Base-by-base conservation (phyloP, 2,888 invertebrate species). In the Brachypalpus laphriformis region DNA sequence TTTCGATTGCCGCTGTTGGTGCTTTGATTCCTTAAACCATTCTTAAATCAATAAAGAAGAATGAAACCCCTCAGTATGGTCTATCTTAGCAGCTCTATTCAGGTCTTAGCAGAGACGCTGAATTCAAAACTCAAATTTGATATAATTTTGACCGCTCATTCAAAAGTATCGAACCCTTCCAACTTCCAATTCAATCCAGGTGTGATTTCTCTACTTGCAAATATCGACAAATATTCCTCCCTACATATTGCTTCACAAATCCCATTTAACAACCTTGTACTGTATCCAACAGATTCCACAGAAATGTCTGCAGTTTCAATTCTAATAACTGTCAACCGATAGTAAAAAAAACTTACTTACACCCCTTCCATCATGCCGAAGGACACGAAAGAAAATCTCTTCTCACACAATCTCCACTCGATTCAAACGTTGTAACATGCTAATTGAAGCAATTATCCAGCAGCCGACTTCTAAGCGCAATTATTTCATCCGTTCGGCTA, bases 401-500 rank as follows among this genome's bases (percentile, higher is more conserved):
- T 47, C 8, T 14, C 28, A 45, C 28, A 45, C 7, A 45, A 22
- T 16, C 47, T 49, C 40, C 31, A 47, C 6, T 49, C 5, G 22
- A 45, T 18, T 18, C 14, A 40, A 14, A 56, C n/a, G n/a, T 31
- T 45, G 34, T 28, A 18, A 11, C 42, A 70, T 45, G 37, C 16
- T 63, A 63, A 70, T 71, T 78, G 42, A 63, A 22, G 56, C 22
- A 57, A 70, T 70, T 56, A n/a, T n/a, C 40, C 25, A 6, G 18
- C 28, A 7, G 45, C n/a, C 57, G 51, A 49, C 16, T 74, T n/a
- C 28, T 42, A 61, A 28, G 28, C 2, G 51, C 71, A 68, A 82
- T 77, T 72, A 72, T 65, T 34, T 68, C 20, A 61, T 77, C 68
- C 63, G 57, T 37, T 54, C 7, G 45, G 4, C 20, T 16, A 22